Evolutionary conservation across 2,113 vertebrate genomes (phyloP).

Genomic region (Heloderma charlesbogerti): DNA sequence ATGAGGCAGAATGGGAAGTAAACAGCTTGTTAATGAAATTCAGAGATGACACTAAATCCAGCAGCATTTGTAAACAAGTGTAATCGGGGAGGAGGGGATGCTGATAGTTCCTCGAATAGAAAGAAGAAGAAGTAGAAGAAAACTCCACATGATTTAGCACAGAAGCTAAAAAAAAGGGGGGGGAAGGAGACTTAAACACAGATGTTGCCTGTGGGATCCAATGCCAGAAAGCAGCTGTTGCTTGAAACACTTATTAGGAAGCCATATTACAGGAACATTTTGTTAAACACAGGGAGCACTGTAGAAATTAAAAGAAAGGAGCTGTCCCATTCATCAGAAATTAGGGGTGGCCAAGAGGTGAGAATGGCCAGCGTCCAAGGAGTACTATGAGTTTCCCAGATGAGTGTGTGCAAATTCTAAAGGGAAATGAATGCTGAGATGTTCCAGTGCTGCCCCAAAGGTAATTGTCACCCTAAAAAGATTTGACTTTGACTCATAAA

Average conservation of each 20-base stretch:
- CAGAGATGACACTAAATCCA: constrained; percentile 12
- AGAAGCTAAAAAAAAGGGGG: background rate
- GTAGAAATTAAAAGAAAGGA: background rate
- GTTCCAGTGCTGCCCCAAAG: background rate
- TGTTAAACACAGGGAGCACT: background rate
- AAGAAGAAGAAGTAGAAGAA: background rate
- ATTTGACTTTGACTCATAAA: background rate
- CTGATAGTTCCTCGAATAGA: background rate
- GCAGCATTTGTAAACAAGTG: constrained; percentile 6
- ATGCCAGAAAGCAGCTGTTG: constrained; percentile 19
- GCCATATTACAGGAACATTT: background rate
- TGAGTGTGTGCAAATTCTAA: background rate
- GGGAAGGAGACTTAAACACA: background rate
- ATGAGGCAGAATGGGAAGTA: constrained; percentile 12
- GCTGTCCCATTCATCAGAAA: background rate
- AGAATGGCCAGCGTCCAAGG: background rate
- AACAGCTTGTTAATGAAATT: constrained; percentile 26
- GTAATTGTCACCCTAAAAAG: background rate
- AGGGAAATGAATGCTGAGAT: background rate
- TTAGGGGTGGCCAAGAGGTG: background rate
- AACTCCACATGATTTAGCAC: background rate
- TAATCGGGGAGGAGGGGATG: background rate
- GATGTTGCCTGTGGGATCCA: constrained; percentile 10
- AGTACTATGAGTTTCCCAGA: background rate
- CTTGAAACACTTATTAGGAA: background rate